Percentiles rank a stretch among this genome's conserved stretches.
Conservation (phyloP, 2,797 vertebrate species). For the Phataginus tetradactyla region DNA sequence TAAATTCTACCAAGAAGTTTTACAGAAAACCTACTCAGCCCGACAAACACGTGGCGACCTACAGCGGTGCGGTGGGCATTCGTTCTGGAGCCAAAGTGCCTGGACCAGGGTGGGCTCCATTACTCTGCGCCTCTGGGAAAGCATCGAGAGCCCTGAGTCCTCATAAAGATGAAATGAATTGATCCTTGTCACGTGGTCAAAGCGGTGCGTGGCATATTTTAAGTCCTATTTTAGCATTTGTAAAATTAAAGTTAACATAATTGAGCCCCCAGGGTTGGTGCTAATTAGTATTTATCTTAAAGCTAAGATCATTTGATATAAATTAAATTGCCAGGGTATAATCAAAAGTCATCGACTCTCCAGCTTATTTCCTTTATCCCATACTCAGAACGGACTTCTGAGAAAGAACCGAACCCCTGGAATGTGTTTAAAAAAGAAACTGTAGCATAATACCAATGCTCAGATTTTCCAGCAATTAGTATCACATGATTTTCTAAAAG, state of each 20-base stretch:
- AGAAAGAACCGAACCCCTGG: neutral
- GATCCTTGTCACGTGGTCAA: neutral
- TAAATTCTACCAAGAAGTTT: neutral
- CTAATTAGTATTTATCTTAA: conserved; percentile 20
- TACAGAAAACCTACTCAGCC: neutral
- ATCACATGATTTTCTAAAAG: neutral
- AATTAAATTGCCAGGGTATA: neutral
- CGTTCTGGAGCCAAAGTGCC: neutral
- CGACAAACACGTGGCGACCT: neutral
- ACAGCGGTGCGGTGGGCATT: neutral
- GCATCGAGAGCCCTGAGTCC: neutral
- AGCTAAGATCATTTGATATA: conserved; percentile 3
- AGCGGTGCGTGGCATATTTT: neutral
- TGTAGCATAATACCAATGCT: neutral
- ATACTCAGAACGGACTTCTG: neutral
- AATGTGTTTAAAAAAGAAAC: conserved; percentile 18
- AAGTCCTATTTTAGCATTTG: neutral
- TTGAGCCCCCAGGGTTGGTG: neutral
- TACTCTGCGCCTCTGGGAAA: neutral
- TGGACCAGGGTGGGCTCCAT: neutral
- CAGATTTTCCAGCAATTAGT: neutral
- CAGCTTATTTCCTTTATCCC: neutral
- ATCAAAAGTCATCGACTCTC: neutral
- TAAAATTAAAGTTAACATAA: conserved; percentile 5
- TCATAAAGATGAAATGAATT: neutral